Evolutionary conservation across 1,140 invertebrate species (phyloP), one percentile per base, ranked within the genome.

Genomic region (Cyphomyrmex costatus): DNA sequence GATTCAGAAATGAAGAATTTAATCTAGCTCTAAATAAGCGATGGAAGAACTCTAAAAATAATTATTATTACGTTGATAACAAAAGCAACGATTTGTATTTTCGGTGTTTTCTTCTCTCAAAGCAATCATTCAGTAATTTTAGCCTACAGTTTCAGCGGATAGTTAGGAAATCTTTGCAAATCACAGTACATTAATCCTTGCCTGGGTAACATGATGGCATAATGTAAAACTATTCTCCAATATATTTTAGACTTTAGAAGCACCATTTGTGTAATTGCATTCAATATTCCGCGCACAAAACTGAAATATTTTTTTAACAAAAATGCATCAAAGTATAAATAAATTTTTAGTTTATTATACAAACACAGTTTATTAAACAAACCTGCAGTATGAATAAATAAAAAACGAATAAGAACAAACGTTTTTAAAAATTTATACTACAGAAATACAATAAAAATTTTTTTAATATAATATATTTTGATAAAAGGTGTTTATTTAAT

Each of bases 121-220:
- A 19, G 12, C n/a, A 51, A 53, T 36, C 66, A 79, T 79, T 66
- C 53, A 79, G 36, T 66, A 66, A 53, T 36, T 51, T n/a, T 7
- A 42, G 36, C 36, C 2, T 42, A 2, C 10, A 66, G 7, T 65
- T 33, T 30, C 12, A 53, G 1, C 8, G 2, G 19, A 19, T 36
- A 51, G 19, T 12, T 6, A 19, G 30, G 1, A 36, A 24, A 53
- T 60, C 51, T 56, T 42, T 36, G 3, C 16, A 58, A 19, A 36
- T 53, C n/a, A 58, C 2, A 42, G 14, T 42, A 76, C 14, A 19
- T 76, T 76, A 60, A 76, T 76, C 4, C 21, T 76, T 7, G 16
- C 16, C 33, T 60, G 7, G 16, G 14, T 76, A 58, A 19, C 0
- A 0, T 21, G 42, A 5, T 76, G 3, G n/a, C 16, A 42, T 2